A percentile compares a stretch with the other conserved stretches of the same genome.
Conservation (phyloP, 53 echinoderm and acorn worm genomes). For the Astropecten irregularis region DNA sequence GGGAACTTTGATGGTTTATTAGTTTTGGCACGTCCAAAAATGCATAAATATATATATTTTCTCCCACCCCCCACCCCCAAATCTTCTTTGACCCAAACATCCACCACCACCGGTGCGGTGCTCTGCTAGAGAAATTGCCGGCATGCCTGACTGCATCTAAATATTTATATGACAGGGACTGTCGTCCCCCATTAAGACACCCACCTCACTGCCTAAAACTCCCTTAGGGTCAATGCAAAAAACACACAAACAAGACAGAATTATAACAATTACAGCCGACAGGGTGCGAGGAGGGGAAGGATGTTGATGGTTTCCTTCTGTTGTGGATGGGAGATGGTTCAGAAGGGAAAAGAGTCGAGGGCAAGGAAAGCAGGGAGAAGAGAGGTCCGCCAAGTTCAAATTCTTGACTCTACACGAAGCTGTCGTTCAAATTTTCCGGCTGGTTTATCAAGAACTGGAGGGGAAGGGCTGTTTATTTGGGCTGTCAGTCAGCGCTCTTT, state of each 20-base stretch:
- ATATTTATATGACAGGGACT: constrained; percentile 51
- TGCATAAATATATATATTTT: no score
- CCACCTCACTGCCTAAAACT: constrained; percentile 47
- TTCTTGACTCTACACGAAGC: constrained; percentile 25
- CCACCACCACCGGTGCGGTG: no score
- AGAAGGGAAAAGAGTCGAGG: no score
- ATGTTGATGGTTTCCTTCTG: constrained; percentile 46
- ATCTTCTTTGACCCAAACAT: no score
- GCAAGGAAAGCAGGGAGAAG: background rate
- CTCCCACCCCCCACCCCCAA: no score
- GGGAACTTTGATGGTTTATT: constrained; percentile 28
- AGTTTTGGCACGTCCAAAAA: constrained; percentile 30
- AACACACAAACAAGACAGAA: constrained; percentile 47
- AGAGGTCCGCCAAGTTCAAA: constrained; percentile 20
- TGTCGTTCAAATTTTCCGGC: constrained; percentile 24
- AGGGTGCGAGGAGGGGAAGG: no score
- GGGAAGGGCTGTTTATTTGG: no score
- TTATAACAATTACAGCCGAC: constrained; percentile 44
- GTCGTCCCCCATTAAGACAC: background rate
- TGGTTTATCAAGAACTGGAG: constrained; percentile 18
- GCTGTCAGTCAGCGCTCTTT: no score
- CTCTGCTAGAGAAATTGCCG: no score
- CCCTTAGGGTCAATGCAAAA: constrained; percentile 53
- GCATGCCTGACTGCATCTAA: constrained; percentile 32
- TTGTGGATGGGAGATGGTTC: background rate